Conservation (phyloP, 2,797 vertebrate genomes). For the Pseudochaenichthys georgianus region DNA sequence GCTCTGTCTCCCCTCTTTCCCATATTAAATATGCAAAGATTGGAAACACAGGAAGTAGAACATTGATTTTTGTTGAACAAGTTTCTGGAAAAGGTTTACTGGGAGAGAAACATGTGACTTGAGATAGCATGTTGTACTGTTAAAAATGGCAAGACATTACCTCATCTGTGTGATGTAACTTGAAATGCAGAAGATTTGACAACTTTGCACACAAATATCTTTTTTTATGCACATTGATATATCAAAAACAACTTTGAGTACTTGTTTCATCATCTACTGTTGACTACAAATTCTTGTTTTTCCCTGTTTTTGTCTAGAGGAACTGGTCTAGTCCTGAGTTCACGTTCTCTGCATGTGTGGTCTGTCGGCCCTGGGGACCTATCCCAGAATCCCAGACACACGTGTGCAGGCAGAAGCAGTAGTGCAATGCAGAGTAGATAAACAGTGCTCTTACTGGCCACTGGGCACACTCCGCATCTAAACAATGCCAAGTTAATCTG, state of each 20-base stretch:
- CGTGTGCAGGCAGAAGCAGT: slow-evolving; percentile 85
- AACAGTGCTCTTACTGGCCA: slow-evolving; percentile 81
- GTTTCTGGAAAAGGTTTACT: slow-evolving; percentile 39
- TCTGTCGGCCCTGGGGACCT: slow-evolving; percentile 82
- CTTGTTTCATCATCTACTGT: slow-evolving; percentile 13
- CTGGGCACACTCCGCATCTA: slow-evolving; percentile 75
- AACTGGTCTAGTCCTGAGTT: slow-evolving; percentile 69
- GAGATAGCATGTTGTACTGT: slow-evolving; percentile 56
- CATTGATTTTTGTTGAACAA: slow-evolving; percentile 23
- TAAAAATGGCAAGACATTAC: slow-evolving; percentile 69
- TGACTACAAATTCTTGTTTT: slow-evolving; percentile 35
- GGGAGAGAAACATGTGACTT: slow-evolving; percentile 50
- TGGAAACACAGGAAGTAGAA: slow-evolving; percentile 28
- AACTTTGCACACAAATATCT: slow-evolving; percentile 29
- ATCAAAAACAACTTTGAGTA: slow-evolving; percentile 18
- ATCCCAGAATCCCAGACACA: slow-evolving; percentile 86
- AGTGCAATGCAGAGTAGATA: slow-evolving; percentile 82
- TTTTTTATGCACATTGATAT: slow-evolving; percentile 16
- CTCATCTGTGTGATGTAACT: slow-evolving; percentile 65
- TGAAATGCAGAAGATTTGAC: slow-evolving; percentile 42
- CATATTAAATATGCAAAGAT: slow-evolving; percentile 47
- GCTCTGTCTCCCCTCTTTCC: slow-evolving; percentile 25
- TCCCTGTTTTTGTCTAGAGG: slow-evolving; percentile 42
- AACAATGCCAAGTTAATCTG: slow-evolving; percentile 61
- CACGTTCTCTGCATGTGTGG: slow-evolving; percentile 87